These are phyloP conservation scores for Catalaphyllia jardinei DNA, from an alignment of 64 coral and sea anemone species.

Conservation along the genomic window DNA sequence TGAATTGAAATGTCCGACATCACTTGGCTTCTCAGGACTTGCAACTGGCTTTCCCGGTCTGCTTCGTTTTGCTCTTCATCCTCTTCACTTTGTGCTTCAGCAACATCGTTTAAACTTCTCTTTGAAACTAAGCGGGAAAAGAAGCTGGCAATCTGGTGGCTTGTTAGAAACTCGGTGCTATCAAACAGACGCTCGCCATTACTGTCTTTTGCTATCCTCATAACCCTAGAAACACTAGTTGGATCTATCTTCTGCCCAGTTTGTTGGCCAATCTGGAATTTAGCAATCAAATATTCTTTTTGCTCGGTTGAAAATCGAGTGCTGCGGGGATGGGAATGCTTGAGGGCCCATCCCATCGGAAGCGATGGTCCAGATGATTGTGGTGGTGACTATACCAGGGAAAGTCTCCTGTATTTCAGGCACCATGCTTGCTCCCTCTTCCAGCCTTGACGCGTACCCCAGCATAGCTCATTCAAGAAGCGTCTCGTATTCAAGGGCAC, in stretches of 20 bases:
- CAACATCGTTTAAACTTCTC: not conserved
- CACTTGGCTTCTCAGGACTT: no score
- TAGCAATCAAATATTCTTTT: slow-evolving; percentile 2
- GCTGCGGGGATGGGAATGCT: not conserved
- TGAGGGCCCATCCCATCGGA: slow-evolving; percentile 29
- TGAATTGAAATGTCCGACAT: not conserved
- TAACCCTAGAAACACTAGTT: not conserved
- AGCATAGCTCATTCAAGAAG: not conserved
- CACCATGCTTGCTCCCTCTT: not conserved
- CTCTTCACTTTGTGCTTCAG: not conserved
- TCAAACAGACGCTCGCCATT: not conserved
- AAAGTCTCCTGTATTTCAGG: not conserved
- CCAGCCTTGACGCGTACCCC: not conserved
- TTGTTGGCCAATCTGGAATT: slow-evolving; percentile 14
- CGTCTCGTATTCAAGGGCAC: slow-evolving; percentile 17
- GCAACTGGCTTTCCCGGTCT: no score
- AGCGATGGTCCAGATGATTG: not conserved
- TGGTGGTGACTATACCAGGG: not conserved
- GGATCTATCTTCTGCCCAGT: not conserved
- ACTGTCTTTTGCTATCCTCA: not conserved
- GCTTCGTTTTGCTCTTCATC: no score
- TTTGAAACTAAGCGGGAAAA: slow-evolving; percentile 5
- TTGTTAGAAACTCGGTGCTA: slow-evolving; percentile 6
- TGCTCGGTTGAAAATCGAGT: slow-evolving; percentile 1
- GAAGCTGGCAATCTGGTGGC: slow-evolving; percentile 6